Evolutionary conservation across 2,888 invertebrate species (phyloP).

Genomic region (Gasteruption jaculator): DNA sequence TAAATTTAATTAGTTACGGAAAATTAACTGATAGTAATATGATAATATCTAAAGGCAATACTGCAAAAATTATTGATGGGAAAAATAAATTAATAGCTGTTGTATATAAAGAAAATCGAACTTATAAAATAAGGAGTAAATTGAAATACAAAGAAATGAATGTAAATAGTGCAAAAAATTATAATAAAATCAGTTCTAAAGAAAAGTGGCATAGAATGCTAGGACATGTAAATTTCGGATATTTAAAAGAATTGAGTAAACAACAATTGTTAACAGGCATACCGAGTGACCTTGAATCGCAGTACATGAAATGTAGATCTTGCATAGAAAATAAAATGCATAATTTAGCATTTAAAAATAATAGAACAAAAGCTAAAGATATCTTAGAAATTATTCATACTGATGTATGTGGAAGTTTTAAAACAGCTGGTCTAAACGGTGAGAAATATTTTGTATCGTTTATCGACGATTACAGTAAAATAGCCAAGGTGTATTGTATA

Average conservation of each 20-base stretch:
- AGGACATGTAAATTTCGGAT: constrained; percentile 18
- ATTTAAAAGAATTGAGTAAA: constrained; percentile 11
- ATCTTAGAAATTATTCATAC: constrained; percentile 25
- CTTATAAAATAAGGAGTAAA: constrained; percentile 14
- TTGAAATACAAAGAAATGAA: constrained; percentile 5
- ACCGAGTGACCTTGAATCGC: constrained; percentile 12
- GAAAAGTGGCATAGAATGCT: constrained; percentile 17
- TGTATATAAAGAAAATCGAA: constrained; percentile 10
- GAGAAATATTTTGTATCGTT: constrained; percentile 26
- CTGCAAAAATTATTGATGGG: constrained; percentile 5
- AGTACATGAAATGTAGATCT: constrained; percentile 17
- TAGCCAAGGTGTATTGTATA: constrained; percentile 22
- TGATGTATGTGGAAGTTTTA: constrained; percentile 12
- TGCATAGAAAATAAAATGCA: constrained; percentile 17
- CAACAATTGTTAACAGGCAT: constrained; percentile 14
- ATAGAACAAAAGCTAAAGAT: constrained; percentile 22
- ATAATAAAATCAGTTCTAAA: constrained; percentile 15
- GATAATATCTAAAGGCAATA: constrained; percentile 8
- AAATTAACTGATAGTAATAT: constrained; percentile 12
- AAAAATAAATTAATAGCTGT: constrained; percentile 7
- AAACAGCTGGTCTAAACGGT: constrained; percentile 18
- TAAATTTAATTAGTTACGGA: constrained; percentile 11
- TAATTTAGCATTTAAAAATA: constrained; percentile 22
- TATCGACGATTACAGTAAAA: constrained; percentile 24
- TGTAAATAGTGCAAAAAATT: constrained; percentile 9